Evolutionary conservation across 1,140 invertebrate genomes (phyloP).

Genomic region (Protaetia brevitarsis): DNA sequence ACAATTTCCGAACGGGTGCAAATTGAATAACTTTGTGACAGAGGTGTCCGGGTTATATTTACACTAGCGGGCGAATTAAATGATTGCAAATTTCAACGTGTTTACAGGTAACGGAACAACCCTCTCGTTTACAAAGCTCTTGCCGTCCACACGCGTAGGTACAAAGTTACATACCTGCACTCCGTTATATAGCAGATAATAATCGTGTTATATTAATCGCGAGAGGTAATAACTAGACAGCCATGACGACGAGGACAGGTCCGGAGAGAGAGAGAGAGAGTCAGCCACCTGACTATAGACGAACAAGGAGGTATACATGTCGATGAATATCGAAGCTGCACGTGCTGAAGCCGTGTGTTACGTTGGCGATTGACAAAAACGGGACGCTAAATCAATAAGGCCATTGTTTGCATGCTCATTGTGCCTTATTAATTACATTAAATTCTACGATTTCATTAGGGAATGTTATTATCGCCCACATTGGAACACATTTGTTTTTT

Average conservation of each 20-base stretch:
- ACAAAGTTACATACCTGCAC: no score
- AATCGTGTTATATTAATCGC: slow-evolving; percentile 4
- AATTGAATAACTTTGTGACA: not conserved
- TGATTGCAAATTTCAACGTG: not conserved
- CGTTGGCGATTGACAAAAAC: slow-evolving; percentile 11
- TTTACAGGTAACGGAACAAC: not conserved
- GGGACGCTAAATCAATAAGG: slow-evolving; percentile 7
- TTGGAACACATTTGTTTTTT: no score
- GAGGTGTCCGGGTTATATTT: not conserved
- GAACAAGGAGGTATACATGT: not conserved
- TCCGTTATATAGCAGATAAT: slow-evolving; percentile 1
- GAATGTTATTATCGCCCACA: not conserved
- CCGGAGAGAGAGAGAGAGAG: not conserved
- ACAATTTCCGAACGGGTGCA: not conserved
- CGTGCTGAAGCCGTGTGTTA: slow-evolving; percentile 15
- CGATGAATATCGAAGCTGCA: not conserved
- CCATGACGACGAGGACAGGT: not conserved
- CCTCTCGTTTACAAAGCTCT: not conserved
- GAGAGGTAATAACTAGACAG: not conserved
- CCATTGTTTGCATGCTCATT: slow-evolving; percentile 1
- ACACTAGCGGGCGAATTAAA: slow-evolving; percentile 1
- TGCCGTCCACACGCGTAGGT: not conserved
- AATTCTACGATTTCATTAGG: slow-evolving; percentile 14
- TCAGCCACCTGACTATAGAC: not conserved
- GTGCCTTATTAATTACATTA: slow-evolving; percentile 9